Conservation (phyloP, 2,888 invertebrate genomes). For the Capitulum mitella region DNA sequence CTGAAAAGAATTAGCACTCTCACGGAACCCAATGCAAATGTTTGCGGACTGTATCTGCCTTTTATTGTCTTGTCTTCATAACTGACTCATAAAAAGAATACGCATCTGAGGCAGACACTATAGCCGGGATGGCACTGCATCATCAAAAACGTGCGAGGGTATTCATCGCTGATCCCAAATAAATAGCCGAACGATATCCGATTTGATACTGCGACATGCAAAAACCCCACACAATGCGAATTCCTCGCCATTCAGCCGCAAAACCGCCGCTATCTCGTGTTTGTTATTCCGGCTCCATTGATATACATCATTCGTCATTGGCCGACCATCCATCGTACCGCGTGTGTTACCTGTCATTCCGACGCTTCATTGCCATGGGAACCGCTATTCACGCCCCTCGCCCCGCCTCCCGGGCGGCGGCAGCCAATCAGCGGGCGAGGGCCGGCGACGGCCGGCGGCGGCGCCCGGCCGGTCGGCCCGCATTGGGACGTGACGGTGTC, state of each 20-base stretch:
- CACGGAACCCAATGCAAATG: no score
- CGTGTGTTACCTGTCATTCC: conserved; percentile 24
- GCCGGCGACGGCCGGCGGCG: background rate
- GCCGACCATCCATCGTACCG: background rate
- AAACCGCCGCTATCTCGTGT: background rate
- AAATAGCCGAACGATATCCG: background rate
- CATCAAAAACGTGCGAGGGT: background rate
- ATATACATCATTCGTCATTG: conserved; percentile 21
- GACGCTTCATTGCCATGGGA: conserved; percentile 19
- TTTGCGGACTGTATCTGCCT: no score
- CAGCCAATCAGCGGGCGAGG: background rate
- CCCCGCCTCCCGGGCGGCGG: background rate
- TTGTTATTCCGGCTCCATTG: conserved; percentile 16
- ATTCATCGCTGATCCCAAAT: background rate
- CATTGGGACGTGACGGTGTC: background rate
- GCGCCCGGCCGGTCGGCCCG: background rate
- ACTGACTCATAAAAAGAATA: no score
- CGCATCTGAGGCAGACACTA: no score
- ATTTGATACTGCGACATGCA: background rate
- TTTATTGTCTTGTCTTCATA: no score
- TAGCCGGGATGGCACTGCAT: no score
- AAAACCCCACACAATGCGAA: background rate
- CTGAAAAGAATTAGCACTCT: no score
- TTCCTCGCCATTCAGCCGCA: background rate
- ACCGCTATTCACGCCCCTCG: conserved; percentile 20